phyloP scores from a whole-genome alignment of 2,888 invertebrate genomes.

The Camponotus fellah region DNA sequence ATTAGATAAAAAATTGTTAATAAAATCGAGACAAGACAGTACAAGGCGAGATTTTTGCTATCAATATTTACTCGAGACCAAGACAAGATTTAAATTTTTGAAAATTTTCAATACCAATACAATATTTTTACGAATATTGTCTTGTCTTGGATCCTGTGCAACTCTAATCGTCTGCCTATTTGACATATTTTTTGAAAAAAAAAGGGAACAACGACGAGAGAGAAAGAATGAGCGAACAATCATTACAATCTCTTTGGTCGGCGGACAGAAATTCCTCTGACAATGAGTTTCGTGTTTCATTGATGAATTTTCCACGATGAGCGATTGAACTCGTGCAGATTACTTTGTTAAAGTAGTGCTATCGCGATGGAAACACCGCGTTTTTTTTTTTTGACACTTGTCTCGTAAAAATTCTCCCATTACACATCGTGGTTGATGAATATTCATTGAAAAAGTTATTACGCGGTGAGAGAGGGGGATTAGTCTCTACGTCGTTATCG shows the following conservation, averaged over 20 bases:
- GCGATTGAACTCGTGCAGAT: neutral
- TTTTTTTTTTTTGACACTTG: neutral
- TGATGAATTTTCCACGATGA: constrained; percentile 34
- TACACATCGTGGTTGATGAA: neutral
- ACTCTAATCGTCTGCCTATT: neutral
- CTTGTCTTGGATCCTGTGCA: too few species aligned
- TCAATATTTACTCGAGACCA: too few species aligned
- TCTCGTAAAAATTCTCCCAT: neutral
- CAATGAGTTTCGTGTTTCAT: constrained; percentile 32
- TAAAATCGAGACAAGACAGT: too few species aligned
- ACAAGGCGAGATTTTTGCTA: too few species aligned
- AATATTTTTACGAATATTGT: too few species aligned
- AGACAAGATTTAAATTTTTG: too few species aligned
- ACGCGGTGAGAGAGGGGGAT: neutral
- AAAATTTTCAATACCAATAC: too few species aligned
- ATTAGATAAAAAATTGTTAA: too few species aligned
- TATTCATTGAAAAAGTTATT: constrained; percentile 7
- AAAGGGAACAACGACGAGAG: neutral
- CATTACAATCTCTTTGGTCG: constrained; percentile 23
- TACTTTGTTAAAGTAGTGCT: constrained; percentile 32
- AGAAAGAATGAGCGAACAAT: neutral
- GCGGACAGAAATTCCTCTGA: constrained; percentile 15
- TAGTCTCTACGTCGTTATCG: neutral
- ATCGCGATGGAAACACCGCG: neutral
- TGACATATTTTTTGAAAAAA: constrained; percentile 26